Conservation (phyloP, 2,113 vertebrate species). For the Gasterosteus aculeatus region DNA sequence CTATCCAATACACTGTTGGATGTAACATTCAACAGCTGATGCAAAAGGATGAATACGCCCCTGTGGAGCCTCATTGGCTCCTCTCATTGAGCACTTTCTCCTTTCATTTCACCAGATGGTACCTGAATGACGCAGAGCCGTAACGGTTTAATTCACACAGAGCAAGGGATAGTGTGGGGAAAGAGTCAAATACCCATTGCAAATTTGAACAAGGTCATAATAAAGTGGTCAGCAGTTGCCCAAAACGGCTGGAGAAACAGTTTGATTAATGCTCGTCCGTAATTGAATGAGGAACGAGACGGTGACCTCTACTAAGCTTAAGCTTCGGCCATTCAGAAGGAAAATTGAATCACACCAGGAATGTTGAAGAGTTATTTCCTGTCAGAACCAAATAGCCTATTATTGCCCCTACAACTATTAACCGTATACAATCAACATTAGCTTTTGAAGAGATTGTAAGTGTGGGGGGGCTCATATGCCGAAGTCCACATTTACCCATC, state of each 20-base stretch:
- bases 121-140: constrained; percentile 67
- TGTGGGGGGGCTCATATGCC: constrained; percentile 17
- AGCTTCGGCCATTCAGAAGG: constrained; percentile 47
- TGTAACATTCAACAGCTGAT: constrained; percentile 18
- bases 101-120: constrained; percentile 71
- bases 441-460: constrained; percentile 48
- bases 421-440: constrained; percentile 53
- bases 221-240: constrained; percentile 59
- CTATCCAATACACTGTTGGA: constrained; percentile 15
- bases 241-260: constrained; percentile 55
- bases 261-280: constrained; percentile 67
- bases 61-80: constrained; percentile 19
- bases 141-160: constrained; percentile 59
- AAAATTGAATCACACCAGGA: constrained; percentile 40
- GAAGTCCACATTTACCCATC: constrained; percentile 67
- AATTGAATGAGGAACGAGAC: constrained; percentile 63
- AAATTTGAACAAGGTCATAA: constrained; percentile 74
- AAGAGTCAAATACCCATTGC: constrained; percentile 45
- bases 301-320: constrained; percentile 58
- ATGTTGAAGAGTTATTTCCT: constrained; percentile 51
- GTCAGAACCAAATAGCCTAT: constrained; percentile 44
- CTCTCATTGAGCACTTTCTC: constrained; percentile 37
- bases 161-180: constrained; percentile 26
- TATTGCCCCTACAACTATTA: constrained; percentile 58
- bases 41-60: constrained; percentile 39